Evolutionary conservation across 2,888 invertebrate species (phyloP).

Genomic region (Epinotia bilunana): DNA sequence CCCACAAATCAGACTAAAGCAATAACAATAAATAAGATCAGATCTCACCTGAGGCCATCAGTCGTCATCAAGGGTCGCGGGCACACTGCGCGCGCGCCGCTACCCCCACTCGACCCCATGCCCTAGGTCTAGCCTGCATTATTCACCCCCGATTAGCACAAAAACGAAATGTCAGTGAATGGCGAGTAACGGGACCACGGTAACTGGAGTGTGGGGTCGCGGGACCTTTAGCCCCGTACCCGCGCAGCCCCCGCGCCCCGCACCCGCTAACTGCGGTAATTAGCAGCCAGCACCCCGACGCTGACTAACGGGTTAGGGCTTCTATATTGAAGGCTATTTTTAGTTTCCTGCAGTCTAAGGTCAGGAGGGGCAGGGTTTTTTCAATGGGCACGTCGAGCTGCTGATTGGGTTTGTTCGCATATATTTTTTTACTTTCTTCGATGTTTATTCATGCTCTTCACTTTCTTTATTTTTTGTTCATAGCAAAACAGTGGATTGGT

Average conservation of each 20-base stretch:
- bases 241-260: constrained; percentile 46
- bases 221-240: constrained; percentile 48
- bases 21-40: constrained; percentile 38
- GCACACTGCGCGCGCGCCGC: constrained; percentile 50
- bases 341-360: constrained; percentile 43
- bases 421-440: constrained; percentile 41
- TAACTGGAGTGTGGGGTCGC: constrained; percentile 44
- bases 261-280: constrained; percentile 37
- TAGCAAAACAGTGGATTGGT: constrained; percentile 31
- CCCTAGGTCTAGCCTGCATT: constrained; percentile 55
- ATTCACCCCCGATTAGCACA: constrained; percentile 52
- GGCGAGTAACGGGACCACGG: constrained; percentile 44
- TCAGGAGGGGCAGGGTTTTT: constrained; percentile 40
- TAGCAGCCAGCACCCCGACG: constrained; percentile 30
- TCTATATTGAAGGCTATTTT: constrained; percentile 37
- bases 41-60: constrained; percentile 69
- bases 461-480: constrained; percentile 43
- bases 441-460: constrained; percentile 47
- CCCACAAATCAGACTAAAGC: constrained; percentile 3
- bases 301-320: constrained; percentile 39
- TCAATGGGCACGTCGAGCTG: constrained; percentile 29
- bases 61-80: constrained; percentile 45
- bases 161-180: constrained; percentile 46
- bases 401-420: constrained; percentile 36
- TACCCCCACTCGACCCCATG: constrained; percentile 48